These are phyloP conservation scores for Zalophus californianus DNA, from an alignment of 2,797 vertebrate genomes.

Conservation along the genomic window DNA sequence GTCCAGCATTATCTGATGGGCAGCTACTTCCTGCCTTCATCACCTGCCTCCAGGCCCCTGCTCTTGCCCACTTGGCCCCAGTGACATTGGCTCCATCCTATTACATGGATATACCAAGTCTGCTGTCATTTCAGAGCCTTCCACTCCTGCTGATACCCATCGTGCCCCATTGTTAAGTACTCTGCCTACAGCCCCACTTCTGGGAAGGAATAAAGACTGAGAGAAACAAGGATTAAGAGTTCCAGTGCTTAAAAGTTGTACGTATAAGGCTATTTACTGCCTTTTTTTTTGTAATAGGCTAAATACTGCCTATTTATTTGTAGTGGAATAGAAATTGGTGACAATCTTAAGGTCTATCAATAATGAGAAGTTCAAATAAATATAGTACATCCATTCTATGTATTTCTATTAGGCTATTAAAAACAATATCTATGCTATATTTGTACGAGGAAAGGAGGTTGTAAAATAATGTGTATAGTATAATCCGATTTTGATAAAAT, in stretches of 20 bases:
- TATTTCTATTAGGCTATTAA: background rate
- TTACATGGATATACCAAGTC: background rate
- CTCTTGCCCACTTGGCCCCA: no score
- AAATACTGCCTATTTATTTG: background rate
- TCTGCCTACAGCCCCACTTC: background rate
- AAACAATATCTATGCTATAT: background rate
- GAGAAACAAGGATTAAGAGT: background rate
- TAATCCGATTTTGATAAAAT: background rate
- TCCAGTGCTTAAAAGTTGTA: background rate
- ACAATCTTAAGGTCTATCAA: background rate
- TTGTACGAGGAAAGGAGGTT: background rate
- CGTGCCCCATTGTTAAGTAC: background rate
- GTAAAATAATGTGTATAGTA: background rate
- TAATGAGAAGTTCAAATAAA: background rate
- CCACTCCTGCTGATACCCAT: background rate
- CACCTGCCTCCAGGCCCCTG: background rate
- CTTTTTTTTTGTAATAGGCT: no score
- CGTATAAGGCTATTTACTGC: background rate
- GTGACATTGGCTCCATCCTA: background rate
- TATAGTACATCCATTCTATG: background rate
- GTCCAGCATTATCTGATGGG: background rate
- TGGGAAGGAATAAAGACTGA: background rate
- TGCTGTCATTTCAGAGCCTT: background rate
- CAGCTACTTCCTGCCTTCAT: background rate
- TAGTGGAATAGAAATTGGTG: background rate